A percentile compares a stretch with the other conserved stretches of the same genome.
Evolutionary conservation across 2,113 vertebrate species (phyloP).

Genomic region (Rhea americana): DNA sequence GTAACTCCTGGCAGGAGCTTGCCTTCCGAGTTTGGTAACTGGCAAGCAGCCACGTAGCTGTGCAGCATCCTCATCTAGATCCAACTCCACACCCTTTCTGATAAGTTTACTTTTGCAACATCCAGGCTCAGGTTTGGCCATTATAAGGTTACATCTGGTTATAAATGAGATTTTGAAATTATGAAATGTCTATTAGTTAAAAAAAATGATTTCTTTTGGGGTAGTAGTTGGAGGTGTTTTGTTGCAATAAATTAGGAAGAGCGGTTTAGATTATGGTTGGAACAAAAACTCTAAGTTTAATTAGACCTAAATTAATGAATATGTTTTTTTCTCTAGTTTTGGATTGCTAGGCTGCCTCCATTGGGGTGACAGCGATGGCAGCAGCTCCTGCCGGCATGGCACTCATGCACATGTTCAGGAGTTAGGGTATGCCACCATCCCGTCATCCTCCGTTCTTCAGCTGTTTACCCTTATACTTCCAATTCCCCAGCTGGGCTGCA

Average conservation of each 20-base stretch:
- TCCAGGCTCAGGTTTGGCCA: background rate
- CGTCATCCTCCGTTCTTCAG: background rate
- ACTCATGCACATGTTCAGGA: rapidly evolving
- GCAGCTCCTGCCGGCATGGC: rapidly evolving
- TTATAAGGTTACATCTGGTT: background rate
- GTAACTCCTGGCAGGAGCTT: background rate
- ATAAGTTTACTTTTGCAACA: background rate
- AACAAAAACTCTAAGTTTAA: background rate
- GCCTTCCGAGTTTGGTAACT: background rate
- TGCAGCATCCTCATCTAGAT: background rate
- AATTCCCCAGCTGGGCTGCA: background rate
- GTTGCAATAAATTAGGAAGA: background rate
- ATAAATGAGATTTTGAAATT: background rate
- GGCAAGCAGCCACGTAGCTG: rapidly evolving
- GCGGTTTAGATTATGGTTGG: background rate
- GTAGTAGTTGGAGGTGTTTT: background rate
- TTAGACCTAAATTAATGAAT: background rate
- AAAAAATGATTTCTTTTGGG: background rate
- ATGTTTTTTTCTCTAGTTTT: background rate
- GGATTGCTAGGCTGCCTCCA: background rate
- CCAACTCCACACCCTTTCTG: background rate
- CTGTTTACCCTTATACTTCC: background rate
- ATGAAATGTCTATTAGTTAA: background rate
- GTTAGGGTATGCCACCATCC: background rate
- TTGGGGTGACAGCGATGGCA: background rate